These are phyloP conservation scores for Coracopsis vasa DNA, from an alignment of 2,113 vertebrate species.

Conservation along the genomic window DNA sequence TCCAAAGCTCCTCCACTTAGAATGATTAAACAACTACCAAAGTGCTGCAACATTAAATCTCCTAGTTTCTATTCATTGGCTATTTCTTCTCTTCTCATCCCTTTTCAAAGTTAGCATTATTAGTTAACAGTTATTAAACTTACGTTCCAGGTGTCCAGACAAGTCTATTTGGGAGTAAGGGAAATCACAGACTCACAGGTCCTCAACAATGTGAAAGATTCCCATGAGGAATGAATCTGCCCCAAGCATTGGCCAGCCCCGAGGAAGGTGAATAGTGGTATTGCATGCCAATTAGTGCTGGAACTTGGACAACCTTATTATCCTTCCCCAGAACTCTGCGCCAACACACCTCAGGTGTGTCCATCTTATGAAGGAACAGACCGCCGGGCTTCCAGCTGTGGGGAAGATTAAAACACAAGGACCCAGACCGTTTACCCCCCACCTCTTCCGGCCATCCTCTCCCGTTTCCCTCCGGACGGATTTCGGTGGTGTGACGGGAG, in stretches of 20 bases:
- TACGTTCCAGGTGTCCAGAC: not conserved
- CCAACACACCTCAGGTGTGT: not conserved
- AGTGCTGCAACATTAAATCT: not conserved
- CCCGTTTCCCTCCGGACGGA: not conserved
- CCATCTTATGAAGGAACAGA: not conserved
- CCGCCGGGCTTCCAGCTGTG: not conserved
- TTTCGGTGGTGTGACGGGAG: not conserved
- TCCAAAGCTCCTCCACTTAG: not conserved
- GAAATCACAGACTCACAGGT: not conserved
- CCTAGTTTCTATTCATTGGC: not conserved
- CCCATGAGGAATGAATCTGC: not conserved
- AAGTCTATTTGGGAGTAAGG: not conserved
- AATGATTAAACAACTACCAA: not conserved
- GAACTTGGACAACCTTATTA: not conserved
- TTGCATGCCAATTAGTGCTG: not conserved
- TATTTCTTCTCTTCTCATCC: not conserved
- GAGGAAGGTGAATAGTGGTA: not conserved
- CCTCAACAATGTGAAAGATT: not conserved
- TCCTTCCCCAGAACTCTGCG: not conserved
- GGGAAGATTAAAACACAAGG: not conserved
- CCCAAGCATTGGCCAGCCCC: not conserved
- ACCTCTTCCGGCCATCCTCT: not conserved
- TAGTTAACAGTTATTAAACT: not conserved
- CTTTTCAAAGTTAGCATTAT: not conserved
- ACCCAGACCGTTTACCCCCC: not conserved